Conservation (phyloP, 2,888 invertebrate species). For the Leucania comma region DNA sequence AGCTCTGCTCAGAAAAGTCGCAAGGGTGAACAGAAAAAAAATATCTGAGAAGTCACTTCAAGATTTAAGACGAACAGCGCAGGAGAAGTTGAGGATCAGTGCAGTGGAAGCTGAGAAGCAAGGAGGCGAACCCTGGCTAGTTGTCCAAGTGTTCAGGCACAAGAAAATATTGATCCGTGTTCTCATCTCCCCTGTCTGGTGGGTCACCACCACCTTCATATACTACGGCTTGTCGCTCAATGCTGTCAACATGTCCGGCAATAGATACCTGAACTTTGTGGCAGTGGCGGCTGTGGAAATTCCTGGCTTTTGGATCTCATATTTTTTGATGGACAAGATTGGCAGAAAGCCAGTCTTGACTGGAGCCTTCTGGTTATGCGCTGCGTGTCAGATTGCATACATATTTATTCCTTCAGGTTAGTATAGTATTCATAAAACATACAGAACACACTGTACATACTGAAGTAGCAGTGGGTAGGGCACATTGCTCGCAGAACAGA, state of each 20-base stretch:
- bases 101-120: slow-evolving; percentile 23
- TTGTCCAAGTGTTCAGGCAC: slow-evolving; percentile 74
- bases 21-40: slow-evolving; percentile 89
- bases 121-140: slow-evolving; percentile 73
- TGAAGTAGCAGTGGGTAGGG: too few species aligned
- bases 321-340: slow-evolving; percentile 89
- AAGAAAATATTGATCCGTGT: slow-evolving; percentile 72
- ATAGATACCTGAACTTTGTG: slow-evolving; percentile 92
- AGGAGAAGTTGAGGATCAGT: slow-evolving; percentile 69
- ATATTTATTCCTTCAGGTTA: slow-evolving; percentile 89
- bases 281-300: slow-evolving; percentile 92
- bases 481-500: too few species aligned
- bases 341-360: slow-evolving; percentile 91
- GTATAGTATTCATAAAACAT: slow-evolving; percentile 3
- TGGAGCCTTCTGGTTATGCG: slow-evolving; percentile 90
- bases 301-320: slow-evolving; percentile 92
- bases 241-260: slow-evolving; percentile 92
- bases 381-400: slow-evolving; percentile 89
- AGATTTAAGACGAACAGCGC: slow-evolving; percentile 69
- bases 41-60: slow-evolving; percentile 77
- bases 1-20: slow-evolving; percentile 90
- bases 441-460: too few species aligned
- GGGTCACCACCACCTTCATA: slow-evolving; percentile 92
- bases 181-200: slow-evolving; percentile 88
- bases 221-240: slow-evolving; percentile 93